Conservation (phyloP, 2,797 vertebrate species). For the Saxicola maurus region DNA sequence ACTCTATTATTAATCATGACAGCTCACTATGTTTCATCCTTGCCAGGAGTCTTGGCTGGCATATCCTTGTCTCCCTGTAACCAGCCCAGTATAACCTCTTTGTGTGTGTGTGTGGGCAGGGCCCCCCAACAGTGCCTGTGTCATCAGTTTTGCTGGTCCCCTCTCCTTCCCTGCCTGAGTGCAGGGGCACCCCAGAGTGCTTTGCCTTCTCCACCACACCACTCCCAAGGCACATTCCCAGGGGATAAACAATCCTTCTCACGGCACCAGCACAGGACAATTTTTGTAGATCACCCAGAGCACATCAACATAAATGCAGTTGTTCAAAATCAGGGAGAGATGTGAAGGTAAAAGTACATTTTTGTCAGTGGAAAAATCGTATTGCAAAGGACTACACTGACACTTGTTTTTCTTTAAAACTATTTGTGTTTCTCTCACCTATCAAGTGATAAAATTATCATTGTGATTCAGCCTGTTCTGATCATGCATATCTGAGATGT, state of each 20-base stretch:
- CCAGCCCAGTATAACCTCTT: neutral
- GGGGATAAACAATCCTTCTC: neutral
- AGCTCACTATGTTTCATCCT: constrained; percentile 4
- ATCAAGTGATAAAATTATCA: neutral
- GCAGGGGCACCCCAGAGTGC: neutral
- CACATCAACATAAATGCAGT: neutral
- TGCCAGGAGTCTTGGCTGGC: constrained; percentile 17
- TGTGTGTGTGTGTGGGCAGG: neutral
- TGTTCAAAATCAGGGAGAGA: neutral
- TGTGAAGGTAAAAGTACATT: neutral
- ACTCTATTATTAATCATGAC: constrained; percentile 17
- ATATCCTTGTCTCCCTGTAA: neutral
- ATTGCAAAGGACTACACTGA: neutral
- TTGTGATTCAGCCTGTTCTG: neutral
- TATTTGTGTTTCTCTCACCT: neutral
- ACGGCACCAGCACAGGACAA: fast-evolving
- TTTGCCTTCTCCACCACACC: neutral
- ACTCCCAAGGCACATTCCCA: neutral
- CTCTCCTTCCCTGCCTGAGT: neutral
- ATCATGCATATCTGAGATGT: fast-evolving
- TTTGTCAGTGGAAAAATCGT: neutral
- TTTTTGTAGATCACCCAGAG: neutral
- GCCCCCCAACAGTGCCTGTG: neutral
- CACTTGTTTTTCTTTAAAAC: neutral
- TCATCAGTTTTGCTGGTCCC: neutral